phyloP scores from a whole-genome alignment of 2,888 invertebrate species.

The Acanthococcus lagerstroemiae region DNA sequence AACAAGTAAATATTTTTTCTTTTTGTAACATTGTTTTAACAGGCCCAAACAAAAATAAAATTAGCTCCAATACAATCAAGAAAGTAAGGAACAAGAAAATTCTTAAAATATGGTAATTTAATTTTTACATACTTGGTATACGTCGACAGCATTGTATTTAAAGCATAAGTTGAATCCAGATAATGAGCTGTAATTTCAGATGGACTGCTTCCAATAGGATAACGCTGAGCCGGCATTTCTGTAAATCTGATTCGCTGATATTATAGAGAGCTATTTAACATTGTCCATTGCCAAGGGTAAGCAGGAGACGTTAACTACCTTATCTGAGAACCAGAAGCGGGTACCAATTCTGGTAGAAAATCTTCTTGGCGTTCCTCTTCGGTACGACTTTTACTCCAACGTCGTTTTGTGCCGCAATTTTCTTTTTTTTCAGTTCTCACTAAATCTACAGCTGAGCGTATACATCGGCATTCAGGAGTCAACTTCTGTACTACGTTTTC shows the following conservation, averaged over 20 bases:
- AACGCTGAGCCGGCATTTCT: slow-evolving; percentile 53
- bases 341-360: slow-evolving; percentile 47
- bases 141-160: slow-evolving; percentile 48
- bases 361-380: slow-evolving; percentile 42
- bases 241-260: slow-evolving; percentile 29
- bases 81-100: not conserved
- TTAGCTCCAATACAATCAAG: not conserved
- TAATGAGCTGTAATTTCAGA: slow-evolving; percentile 76
- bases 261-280: not conserved
- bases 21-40: not conserved
- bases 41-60: not conserved
- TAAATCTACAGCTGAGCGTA: slow-evolving; percentile 72
- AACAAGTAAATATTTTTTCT: too few relatives aligned
- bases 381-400: slow-evolving; percentile 42
- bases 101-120: not conserved
- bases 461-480: slow-evolving; percentile 60
- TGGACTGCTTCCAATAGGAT: slow-evolving; percentile 67
- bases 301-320: slow-evolving; percentile 17
- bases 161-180: slow-evolving; percentile 65
- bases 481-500: slow-evolving; percentile 51
- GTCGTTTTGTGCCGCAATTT: slow-evolving; percentile 40
- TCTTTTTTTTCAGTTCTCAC: slow-evolving; percentile 40
- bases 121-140: not conserved
- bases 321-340: slow-evolving; percentile 35
- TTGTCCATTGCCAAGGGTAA: not conserved